Conservation (phyloP, 2,888 invertebrate species). For the Drosophila incognita region DNA sequence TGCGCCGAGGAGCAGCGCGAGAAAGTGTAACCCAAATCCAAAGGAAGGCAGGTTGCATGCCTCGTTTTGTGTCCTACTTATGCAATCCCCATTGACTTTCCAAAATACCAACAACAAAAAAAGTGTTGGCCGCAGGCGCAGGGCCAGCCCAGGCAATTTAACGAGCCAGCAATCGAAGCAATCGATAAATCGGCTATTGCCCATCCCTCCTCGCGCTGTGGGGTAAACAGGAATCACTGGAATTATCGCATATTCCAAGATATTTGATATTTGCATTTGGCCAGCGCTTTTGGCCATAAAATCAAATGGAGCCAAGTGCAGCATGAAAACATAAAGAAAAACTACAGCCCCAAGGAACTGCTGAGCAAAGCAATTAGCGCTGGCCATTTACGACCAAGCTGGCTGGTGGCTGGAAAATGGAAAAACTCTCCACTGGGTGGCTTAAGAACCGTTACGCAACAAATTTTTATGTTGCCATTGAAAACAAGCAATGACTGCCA, state of each 20-base stretch:
- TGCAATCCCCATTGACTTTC: slow-evolving; percentile 53
- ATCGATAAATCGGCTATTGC: slow-evolving; percentile 41
- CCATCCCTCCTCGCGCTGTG: slow-evolving; percentile 41
- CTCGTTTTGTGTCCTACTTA: slow-evolving; percentile 58
- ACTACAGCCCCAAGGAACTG: slow-evolving; percentile 8
- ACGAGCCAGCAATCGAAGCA: slow-evolving; percentile 23
- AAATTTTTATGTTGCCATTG: slow-evolving; percentile 4
- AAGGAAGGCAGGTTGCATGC: slow-evolving; percentile 44
- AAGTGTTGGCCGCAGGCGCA: slow-evolving; percentile 51
- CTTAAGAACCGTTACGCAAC: slow-evolving; percentile 63
- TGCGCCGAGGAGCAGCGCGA: slow-evolving; percentile 14
- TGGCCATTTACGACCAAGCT: slow-evolving; percentile 47
- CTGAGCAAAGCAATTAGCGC: slow-evolving; percentile 55
- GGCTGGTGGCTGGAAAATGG: slow-evolving; percentile 27
- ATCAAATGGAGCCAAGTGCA: slow-evolving; percentile 44
- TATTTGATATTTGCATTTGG: slow-evolving; percentile 60
- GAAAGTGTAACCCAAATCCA: slow-evolving; percentile 60
- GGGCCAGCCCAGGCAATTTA: slow-evolving; percentile 50
- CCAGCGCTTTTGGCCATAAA: slow-evolving; percentile 46
- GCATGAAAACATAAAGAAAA: slow-evolving; percentile 13
- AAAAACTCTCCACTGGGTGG: slow-evolving; percentile 49
- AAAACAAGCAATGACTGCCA: background rate
- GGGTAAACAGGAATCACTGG: slow-evolving; percentile 34
- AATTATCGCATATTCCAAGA: slow-evolving; percentile 49
- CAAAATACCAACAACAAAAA: slow-evolving; percentile 32